Evolutionary conservation across 2,797 vertebrate species (phyloP).

Genomic region (Vipera ursinii): DNA sequence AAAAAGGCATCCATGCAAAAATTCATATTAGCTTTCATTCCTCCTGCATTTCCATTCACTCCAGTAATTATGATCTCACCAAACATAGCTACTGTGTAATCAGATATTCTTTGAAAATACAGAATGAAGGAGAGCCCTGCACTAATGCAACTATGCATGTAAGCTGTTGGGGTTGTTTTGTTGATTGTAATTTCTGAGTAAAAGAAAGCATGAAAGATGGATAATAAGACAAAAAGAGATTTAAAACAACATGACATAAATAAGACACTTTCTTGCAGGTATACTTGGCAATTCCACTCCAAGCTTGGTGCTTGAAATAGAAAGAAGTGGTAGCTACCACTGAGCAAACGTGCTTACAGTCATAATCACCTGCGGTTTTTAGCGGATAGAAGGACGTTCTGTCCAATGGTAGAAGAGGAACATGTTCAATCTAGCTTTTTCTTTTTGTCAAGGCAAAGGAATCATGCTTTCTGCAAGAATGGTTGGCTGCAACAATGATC

Average conservation of each 20-base stretch:
- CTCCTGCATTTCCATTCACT: background rate
- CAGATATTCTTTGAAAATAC: background rate
- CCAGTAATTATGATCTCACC: background rate
- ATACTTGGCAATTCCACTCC: background rate
- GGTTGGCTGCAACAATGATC: background rate
- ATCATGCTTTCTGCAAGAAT: background rate
- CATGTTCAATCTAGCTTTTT: background rate
- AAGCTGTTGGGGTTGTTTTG: background rate
- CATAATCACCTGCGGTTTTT: background rate
- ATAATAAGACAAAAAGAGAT: background rate
- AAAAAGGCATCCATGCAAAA: background rate
- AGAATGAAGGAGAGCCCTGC: background rate
- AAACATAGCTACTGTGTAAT: background rate
- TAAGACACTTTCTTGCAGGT: background rate
- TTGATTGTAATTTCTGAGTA: background rate
- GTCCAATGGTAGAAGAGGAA: background rate
- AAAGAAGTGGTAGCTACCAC: background rate
- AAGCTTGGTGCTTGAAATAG: background rate
- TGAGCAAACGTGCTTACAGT: background rate
- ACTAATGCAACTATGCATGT: background rate
- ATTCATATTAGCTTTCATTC: background rate
- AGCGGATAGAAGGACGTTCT: background rate
- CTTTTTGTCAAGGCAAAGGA: background rate
- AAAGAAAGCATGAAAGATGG: background rate
- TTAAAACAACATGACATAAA: background rate